phyloP scores from a whole-genome alignment of 2,888 invertebrate species.

The Zele albiditarsus region DNA sequence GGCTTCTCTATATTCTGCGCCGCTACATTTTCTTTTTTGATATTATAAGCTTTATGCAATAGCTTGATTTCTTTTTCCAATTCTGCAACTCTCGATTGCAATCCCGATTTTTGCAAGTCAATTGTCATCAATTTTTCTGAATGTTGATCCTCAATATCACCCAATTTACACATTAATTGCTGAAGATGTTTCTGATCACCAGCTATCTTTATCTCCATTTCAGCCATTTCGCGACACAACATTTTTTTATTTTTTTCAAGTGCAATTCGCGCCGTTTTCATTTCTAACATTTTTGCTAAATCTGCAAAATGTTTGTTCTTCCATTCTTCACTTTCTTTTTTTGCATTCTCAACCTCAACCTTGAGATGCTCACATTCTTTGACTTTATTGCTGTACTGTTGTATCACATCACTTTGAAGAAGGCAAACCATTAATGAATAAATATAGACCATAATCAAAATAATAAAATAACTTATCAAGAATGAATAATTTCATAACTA shows the following conservation, averaged over 20 bases:
- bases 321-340: slow-evolving; percentile 49
- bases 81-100: slow-evolving; percentile 5
- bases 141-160: slow-evolving; percentile 52
- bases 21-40: slow-evolving; percentile 40
- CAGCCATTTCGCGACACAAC: slow-evolving; percentile 51
- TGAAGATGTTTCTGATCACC: slow-evolving; percentile 58
- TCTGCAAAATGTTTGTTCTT: slow-evolving; percentile 52
- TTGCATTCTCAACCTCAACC: slow-evolving; percentile 49
- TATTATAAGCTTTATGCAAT: slow-evolving; percentile 35
- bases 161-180: slow-evolving; percentile 61
- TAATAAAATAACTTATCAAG: slow-evolving; percentile 31
- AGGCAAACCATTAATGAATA: not conserved
- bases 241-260: slow-evolving; percentile 2
- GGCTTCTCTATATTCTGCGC: slow-evolving; percentile 20
- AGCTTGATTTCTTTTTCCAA: slow-evolving; percentile 53
- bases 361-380: slow-evolving; percentile 60
- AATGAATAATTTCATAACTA: slow-evolving; percentile 18
- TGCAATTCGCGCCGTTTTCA: slow-evolving; percentile 56
- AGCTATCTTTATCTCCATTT: slow-evolving; percentile 53
- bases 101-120: slow-evolving; percentile 51
- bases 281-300: slow-evolving; percentile 52
- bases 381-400: slow-evolving; percentile 59
- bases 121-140: slow-evolving; percentile 49
- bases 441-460: not conserved
- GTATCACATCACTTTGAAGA: slow-evolving; percentile 59